Conservation (phyloP, 1,140 invertebrate species). For the Drosophila ohnishii region DNA sequence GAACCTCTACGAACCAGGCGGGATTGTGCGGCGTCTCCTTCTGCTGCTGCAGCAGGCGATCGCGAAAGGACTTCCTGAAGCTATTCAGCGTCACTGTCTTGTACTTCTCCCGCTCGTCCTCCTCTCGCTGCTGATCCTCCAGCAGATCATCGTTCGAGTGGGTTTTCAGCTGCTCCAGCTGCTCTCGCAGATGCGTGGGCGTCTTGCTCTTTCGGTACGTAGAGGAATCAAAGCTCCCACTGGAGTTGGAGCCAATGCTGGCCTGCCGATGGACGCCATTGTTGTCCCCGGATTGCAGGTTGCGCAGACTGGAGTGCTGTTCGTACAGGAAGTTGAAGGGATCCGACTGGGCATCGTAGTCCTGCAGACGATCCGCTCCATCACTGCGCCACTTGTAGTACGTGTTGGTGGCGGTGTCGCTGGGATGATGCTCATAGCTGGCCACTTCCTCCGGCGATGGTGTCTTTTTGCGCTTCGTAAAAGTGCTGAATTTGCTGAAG, state of each 20-base stretch:
- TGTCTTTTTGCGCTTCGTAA: constrained; percentile 78
- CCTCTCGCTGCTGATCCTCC: constrained; percentile 56
- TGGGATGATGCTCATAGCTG: constrained; percentile 78
- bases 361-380: constrained; percentile 63
- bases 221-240: constrained; percentile 71
- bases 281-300: constrained; percentile 22
- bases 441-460: constrained; percentile 62
- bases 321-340: constrained; percentile 81
- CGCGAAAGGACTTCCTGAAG: constrained; percentile 80
- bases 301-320: constrained; percentile 65
- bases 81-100: constrained; percentile 79
- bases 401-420: constrained; percentile 77
- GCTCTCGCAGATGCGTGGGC: constrained; percentile 66
- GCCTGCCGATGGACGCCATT: constrained; percentile 44
- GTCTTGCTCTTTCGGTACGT: constrained; percentile 75
- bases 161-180: constrained; percentile 74
- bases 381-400: constrained; percentile 81
- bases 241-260: constrained; percentile 61
- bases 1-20: constrained; percentile 80
- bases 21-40: constrained; percentile 77
- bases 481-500: constrained; percentile 78
- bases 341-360: constrained; percentile 76
- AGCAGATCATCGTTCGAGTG: constrained; percentile 67
- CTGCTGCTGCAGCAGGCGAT: constrained; percentile 74
- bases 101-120: constrained; percentile 75